Base-by-base conservation (phyloP, 1,140 invertebrate species). In the Chymomyza costata region DNA sequence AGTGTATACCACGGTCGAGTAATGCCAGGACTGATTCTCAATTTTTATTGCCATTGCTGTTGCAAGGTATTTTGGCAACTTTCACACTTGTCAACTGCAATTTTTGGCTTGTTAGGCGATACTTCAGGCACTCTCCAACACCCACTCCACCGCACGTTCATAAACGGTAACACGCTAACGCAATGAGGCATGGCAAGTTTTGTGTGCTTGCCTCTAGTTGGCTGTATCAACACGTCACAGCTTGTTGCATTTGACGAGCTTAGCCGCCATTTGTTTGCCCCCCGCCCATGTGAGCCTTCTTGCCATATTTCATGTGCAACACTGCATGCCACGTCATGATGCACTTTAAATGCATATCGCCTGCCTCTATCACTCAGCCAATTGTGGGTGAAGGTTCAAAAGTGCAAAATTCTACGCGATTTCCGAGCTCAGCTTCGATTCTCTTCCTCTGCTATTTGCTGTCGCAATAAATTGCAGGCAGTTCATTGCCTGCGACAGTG, bases 401-500 rank as follows among this genome's bases (percentile, higher is more conserved):
- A 62, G 52, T 45, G 44, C 58, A 55, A 44, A 44, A 41, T 34
- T 53, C 30, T n/a, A 21, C 32, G 32, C 32, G n/a, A 10, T 13
- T 6, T 5, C 21, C 8, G 30, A 28, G 34, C 11, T 39, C 19
- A 34, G 13, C 40, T 56, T 46, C 18, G n/a, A n/a, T n/a, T n/a
- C n/a, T n/a, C n/a, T n/a, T n/a, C n/a, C n/a, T n/a, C n/a, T n/a
- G 13, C 56, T 62, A 57, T 43, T 47, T 57, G 53, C 43, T 46
- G 47, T 40, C 54, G 43, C 35, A 62, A 62, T 51, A 57, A 58
- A 62, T 56, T 40, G 46, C 53, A 3, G 46, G 35, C 18, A 65
- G 62, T 61, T 61, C 57, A 65, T 56, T 62, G 58, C 47, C 63
- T 57, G 63, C 53, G 47, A 57, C 48, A 57, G 41, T 52, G 54